These are phyloP conservation scores for Metallyticus violacea DNA, from an alignment of 2,888 invertebrate species.

Conservation along the genomic window DNA sequence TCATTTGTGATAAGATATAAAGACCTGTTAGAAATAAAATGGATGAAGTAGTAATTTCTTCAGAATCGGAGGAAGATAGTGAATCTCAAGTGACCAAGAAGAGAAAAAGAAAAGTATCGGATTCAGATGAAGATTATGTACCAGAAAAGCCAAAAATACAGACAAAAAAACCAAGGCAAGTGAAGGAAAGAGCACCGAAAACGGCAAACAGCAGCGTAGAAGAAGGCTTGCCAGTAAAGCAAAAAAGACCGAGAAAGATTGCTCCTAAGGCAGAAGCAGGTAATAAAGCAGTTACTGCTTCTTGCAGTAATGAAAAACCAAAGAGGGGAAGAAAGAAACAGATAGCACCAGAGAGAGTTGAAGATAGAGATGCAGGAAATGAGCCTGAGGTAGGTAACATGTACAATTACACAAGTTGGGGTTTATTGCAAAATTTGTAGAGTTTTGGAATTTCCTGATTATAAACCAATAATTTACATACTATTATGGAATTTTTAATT, in stretches of 20 bases:
- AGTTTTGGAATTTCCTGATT: background rate
- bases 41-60: background rate
- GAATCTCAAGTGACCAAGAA: background rate
- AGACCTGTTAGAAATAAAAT: too few species aligned
- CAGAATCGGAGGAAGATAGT: background rate
- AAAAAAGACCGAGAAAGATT: background rate
- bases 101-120: background rate
- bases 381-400: background rate
- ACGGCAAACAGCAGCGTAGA: too few species aligned
- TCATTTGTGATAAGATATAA: too few species aligned
- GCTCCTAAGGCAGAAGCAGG: background rate
- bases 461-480: background rate
- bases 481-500: background rate
- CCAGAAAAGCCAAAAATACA: background rate
- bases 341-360: background rate
- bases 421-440: background rate
- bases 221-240: too few species aligned
- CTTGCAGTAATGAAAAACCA: background rate
- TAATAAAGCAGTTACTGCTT: background rate
- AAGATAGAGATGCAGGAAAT: background rate
- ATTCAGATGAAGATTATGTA: background rate
- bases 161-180: background rate
- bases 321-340: background rate
- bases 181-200: background rate
- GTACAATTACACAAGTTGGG: too few species aligned